phyloP scores from a whole-genome alignment of 2,113 vertebrate genomes.

The Pluvialis apricaria region DNA sequence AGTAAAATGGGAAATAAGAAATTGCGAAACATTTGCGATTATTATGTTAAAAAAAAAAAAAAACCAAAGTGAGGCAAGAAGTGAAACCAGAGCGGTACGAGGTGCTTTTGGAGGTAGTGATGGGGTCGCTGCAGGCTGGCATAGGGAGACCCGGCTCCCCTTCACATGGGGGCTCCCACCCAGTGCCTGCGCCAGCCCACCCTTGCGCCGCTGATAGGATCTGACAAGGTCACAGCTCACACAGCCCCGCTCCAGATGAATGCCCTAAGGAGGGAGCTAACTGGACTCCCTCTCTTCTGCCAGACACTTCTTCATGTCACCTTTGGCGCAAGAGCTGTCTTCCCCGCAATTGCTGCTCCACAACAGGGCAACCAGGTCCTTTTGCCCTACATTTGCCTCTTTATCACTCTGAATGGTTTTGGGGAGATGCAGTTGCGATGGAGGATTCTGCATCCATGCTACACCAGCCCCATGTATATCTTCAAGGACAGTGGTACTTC shows the following conservation, averaged over 20 bases:
- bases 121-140: background rate
- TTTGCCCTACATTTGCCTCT: background rate
- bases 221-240: conserved; percentile 4
- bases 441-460: background rate
- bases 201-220: conserved; percentile 13
- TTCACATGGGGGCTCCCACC: background rate
- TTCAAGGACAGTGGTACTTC: background rate
- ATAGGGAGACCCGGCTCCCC: background rate
- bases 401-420: background rate
- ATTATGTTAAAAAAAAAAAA: background rate
- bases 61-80: background rate
- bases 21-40: background rate
- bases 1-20: background rate
- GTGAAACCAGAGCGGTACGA: background rate
- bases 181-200: background rate
- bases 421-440: background rate
- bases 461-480: background rate
- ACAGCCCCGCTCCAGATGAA: conserved; percentile 1
- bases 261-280: background rate
- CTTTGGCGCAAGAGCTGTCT: background rate
- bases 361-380: background rate
- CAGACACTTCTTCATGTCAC: conserved; percentile 10
- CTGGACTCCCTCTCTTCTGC: background rate
- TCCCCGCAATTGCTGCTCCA: background rate
- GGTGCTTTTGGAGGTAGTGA: background rate